Percentiles rank a stretch among this genome's conserved stretches.
Conservation (phyloP, 2,113 vertebrate species). For the Pterocles gutturalis region DNA sequence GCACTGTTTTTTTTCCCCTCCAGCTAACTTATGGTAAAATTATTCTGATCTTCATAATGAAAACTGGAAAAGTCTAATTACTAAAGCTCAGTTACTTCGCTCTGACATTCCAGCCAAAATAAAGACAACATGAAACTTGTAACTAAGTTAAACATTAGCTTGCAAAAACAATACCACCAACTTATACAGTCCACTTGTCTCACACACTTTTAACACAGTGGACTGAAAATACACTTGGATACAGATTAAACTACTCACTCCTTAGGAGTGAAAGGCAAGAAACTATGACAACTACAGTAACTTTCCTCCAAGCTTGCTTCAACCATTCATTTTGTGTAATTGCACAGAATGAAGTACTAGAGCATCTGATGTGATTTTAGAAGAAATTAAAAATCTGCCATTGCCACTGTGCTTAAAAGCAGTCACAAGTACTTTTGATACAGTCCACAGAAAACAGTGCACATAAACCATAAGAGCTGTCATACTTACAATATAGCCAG, state of each 20-base stretch:
- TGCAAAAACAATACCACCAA: conserved; percentile 3
- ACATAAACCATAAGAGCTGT: not conserved
- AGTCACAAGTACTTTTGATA: not conserved
- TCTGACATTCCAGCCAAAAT: not conserved
- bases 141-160: conserved; percentile 18
- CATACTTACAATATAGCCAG: conserved; percentile 95
- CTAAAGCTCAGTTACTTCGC: not conserved
- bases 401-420: not conserved
- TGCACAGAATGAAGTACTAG: not conserved
- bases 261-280: not conserved
- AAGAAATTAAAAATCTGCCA: not conserved
- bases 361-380: not conserved
- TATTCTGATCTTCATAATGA: not conserved
- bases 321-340: not conserved
- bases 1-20: not conserved
- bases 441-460: not conserved
- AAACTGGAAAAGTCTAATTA: not conserved
- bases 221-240: not conserved
- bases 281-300: not conserved
- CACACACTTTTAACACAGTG: not conserved
- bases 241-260: not conserved
- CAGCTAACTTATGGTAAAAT: not conserved
- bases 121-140: not conserved
- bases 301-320: not conserved
- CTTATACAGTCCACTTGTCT: not conserved